Base-by-base conservation (phyloP, 1,140 invertebrate species). In the Hydropsyche tenuis region DNA sequence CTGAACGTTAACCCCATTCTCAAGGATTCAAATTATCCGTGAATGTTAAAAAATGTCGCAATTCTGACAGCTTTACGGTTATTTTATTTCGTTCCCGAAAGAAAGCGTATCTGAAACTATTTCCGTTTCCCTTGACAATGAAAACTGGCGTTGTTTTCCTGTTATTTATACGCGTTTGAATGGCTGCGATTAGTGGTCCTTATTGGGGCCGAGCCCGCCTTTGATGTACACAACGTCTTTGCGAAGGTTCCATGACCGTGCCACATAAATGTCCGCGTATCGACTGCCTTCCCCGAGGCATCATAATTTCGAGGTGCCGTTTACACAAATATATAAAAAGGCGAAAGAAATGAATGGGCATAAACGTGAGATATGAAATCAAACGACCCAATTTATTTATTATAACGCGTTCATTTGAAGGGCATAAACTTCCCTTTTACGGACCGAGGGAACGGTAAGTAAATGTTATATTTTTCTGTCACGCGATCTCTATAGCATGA, bases 281-380 rank as follows among this genome's bases (percentile, higher is more conserved):
- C 70, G 23, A 37, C 51, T 66, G 30, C 51, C 69, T 66, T 64
- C n/a, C 68, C 46, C 69, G 69, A 66, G 69, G 69, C 42, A 77
- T 77, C 76, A 77, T 77, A 77, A 77, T 75, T 77, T 69, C 73
- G 53, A 77, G 76, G 73, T 70, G 73, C 75, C 75, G 73, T 77
- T 74, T 74, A 77, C 75, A 77, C 75, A 77, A 77, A 77, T 77
- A 77, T 74, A 77, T n/a, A 37, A 76, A 76, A 74, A 74, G 68
- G 68, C 68, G 30, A 37, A 62, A 72, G 68, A 75, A 77, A 77
- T 75, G 62, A 73, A 77, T 75, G 73, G 73, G 74, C 72, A 75
- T 71, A 74, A 77, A 73, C 56, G 76, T 65, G 73, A 74, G 76
- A 77, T 77, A 77, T 71, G 73, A 73, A 75, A 77, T 77, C 76